Percentiles rank a stretch among this genome's conserved stretches.
Conservation (phyloP, 2,113 vertebrate genomes). For the Ariopsis seemanni region DNA sequence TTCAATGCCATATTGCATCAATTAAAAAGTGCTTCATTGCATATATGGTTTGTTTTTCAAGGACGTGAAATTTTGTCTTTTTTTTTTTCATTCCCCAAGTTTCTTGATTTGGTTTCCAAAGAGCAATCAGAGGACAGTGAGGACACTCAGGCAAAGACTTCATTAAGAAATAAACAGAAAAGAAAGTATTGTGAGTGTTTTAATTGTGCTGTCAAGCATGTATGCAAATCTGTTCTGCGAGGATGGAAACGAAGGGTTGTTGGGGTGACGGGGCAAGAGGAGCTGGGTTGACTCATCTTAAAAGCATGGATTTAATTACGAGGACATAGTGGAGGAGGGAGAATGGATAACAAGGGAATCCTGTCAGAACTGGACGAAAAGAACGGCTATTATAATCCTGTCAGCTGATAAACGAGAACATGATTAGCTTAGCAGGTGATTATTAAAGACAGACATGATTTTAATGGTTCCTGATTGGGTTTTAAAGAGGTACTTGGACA, state of each 20-base stretch:
- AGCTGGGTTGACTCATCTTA: slow-evolving; percentile 43
- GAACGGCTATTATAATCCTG: neutral
- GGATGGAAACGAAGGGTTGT: slow-evolving; percentile 51
- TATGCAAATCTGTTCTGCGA: slow-evolving; percentile 38
- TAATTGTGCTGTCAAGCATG: slow-evolving; percentile 16
- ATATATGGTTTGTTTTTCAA: neutral
- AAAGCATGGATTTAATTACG: slow-evolving; percentile 56
- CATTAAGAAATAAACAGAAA: slow-evolving; percentile 13
- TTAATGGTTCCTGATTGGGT: neutral
- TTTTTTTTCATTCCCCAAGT: neutral
- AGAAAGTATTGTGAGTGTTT: neutral
- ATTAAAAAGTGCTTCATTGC: neutral
- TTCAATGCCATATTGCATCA: neutral
- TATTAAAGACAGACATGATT: neutral
- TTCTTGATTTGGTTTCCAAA: neutral
- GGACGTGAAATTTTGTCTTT: neutral
- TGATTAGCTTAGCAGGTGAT: slow-evolving; percentile 8
- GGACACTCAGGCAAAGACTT: slow-evolving; percentile 4
- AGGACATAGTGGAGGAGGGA: slow-evolving; percentile 41
- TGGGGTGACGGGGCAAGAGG: slow-evolving; percentile 41
- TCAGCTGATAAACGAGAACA: neutral
- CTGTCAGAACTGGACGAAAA: slow-evolving; percentile 24
- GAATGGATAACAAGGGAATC: slow-evolving; percentile 20
- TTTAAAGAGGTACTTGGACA: neutral
- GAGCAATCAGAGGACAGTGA: neutral